Conservation (phyloP, 2,888 invertebrate species). For the Lochmaea capreae region DNA sequence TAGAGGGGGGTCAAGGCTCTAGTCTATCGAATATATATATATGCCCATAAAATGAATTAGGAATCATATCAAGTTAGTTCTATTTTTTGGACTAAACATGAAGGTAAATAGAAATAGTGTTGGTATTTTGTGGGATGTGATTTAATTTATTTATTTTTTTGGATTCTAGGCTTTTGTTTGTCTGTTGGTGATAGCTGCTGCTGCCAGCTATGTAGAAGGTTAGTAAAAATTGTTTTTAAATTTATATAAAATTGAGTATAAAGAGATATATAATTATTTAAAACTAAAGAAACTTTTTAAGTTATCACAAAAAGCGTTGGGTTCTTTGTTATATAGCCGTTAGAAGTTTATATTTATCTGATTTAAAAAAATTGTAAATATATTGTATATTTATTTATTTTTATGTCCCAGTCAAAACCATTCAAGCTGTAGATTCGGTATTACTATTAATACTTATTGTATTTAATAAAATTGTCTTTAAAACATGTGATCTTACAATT, state of each 20-base stretch:
- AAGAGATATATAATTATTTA: no score
- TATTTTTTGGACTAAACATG: conserved; percentile 30
- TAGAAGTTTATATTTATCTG: no score
- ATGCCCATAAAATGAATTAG: conserved; percentile 24
- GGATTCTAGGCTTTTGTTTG: conserved; percentile 56
- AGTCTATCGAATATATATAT: conserved; percentile 21
- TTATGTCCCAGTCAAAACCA: no score
- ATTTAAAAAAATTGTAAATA: no score
- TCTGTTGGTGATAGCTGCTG: conserved; percentile 53
- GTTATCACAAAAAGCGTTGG: no score
- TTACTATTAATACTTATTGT: no score
- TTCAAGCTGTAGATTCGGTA: no score
- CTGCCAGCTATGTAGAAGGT: conserved; percentile 49
- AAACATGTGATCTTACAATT: no score
- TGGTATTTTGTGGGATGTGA: conserved; percentile 12
- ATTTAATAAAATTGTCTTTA: no score
- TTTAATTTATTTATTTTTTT: conserved; percentile 37
- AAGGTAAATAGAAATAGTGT: conserved; percentile 23
- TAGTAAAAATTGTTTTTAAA: conserved; percentile 21
- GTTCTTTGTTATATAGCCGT: no score
- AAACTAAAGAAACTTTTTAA: no score
- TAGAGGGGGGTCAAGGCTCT: conserved; percentile 34
- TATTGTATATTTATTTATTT: no score
- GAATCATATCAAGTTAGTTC: conserved; percentile 24
- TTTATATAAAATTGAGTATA: background rate